Base-by-base conservation (phyloP, 2,888 invertebrate species). In the Rotaria sp. region DNA sequence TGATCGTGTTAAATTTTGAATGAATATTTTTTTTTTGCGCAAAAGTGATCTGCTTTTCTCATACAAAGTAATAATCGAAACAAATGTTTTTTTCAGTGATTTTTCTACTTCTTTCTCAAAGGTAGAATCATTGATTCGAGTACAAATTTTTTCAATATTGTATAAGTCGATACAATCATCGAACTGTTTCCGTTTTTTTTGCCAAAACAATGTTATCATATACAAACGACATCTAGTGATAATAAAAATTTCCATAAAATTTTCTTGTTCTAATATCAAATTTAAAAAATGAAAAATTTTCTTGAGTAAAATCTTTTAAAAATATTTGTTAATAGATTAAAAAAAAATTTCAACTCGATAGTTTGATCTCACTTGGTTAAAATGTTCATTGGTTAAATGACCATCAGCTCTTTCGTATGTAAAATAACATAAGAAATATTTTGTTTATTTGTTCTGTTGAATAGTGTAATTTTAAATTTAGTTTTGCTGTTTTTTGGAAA, bases 391-490 rank as follows among this genome's bases (percentile, higher is more conserved):
- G 67, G 67, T 35, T 35, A 67, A 67, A 67, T 35, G 67, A 67
- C 67, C 67, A 35, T 67, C 67, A 67, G 67, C 35, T 38, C 35
- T 67, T 67, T 67, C 21, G n/a, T 13, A 30, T 35, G 35, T 67
- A 67, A 67, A 35, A 67, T 21, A 67, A 67, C 67, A 67, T 38
- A 15, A 67, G 67, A 67, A 38, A 67, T 67, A 67, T 67, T 67
- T 67, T 67, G 67, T 67, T 67, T 67, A 67, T 67, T 67, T 67
- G 67, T 67, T 67, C 67, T 67, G 67, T 67, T 67, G 67, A 67
- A 15, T 67, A 35, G 21, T 35, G 30, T 67, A 35, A 4, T n/a
- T 67, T 67, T 26, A 11, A 55, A 55, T 26, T 10, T 55, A 26
- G 24, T 10, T 55, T 55, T 55, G 0, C 26, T 55, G 0, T 2